Conservation (phyloP, 2,888 invertebrate genomes). For the Mythimna vitellina region DNA sequence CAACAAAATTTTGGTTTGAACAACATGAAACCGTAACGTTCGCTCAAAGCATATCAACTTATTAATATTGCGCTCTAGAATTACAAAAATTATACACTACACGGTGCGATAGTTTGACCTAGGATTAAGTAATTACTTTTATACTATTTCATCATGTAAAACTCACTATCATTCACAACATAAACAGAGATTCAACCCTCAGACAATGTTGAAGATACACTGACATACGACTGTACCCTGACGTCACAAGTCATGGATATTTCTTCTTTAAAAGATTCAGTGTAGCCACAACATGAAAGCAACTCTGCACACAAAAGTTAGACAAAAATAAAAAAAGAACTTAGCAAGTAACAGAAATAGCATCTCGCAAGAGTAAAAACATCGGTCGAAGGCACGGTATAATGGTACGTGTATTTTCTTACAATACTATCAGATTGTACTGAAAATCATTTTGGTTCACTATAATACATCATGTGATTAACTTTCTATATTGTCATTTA, state of each 20-base stretch:
- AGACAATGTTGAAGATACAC: constrained; percentile 55
- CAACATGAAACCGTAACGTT: constrained; percentile 86
- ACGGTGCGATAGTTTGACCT: constrained; percentile 77
- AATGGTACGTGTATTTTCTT: constrained; percentile 71
- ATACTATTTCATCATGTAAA: constrained; percentile 68
- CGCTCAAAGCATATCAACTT: constrained; percentile 85
- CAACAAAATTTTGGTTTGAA: constrained; percentile 90
- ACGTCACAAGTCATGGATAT: constrained; percentile 10
- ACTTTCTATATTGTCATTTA: constrained; percentile 56
- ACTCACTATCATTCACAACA: constrained; percentile 72
- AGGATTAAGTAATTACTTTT: constrained; percentile 68
- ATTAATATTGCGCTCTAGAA: constrained; percentile 78
- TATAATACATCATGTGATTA: constrained; percentile 56
- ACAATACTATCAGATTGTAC: constrained; percentile 64
- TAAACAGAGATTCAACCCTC: constrained; percentile 78
- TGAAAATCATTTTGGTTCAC: constrained; percentile 51
- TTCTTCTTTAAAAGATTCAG: constrained; percentile 16
- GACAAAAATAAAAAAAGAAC: constrained; percentile 56
- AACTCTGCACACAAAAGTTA: constrained; percentile 59
- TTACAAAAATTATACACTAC: constrained; percentile 80
- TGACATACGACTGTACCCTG: constrained; percentile 10
- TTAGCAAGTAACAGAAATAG: constrained; percentile 63
- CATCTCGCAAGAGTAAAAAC: constrained; percentile 60
- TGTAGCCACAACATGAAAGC: constrained; percentile 57
- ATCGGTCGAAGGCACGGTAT: constrained; percentile 76